Evolutionary conservation across 2,888 invertebrate genomes (phyloP).

Genomic region (Hydroisotoma schaefferi): DNA sequence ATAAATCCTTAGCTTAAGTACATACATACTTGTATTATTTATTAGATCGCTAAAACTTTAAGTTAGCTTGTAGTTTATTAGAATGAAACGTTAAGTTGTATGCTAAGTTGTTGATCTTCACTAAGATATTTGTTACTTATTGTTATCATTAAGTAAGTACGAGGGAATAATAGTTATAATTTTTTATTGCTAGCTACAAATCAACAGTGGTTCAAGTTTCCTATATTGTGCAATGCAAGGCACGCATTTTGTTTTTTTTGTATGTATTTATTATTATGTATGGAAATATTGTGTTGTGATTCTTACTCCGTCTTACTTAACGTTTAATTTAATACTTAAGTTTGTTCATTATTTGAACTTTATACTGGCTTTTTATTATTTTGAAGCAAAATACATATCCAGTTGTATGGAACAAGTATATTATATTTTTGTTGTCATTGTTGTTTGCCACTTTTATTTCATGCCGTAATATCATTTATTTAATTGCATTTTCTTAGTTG

Average conservation of each 20-base stretch:
- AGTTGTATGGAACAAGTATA: conserved; percentile 16
- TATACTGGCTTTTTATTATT: conserved; percentile 38
- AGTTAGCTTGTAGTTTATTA: not conserved
- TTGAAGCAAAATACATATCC: conserved; percentile 24
- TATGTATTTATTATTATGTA: conserved; percentile 40
- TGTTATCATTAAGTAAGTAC: not conserved
- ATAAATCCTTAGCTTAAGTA: not conserved
- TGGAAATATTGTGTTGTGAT: conserved; percentile 14
- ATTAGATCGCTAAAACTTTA: not conserved
- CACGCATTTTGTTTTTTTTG: conserved; percentile 28
- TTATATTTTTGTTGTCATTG: not conserved
- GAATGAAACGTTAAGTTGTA: conserved; percentile 6
- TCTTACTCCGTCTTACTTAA: conserved; percentile 19
- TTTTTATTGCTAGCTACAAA: conserved; percentile 31
- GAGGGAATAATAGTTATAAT: not conserved
- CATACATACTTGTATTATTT: no score
- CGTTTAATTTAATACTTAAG: conserved; percentile 26
- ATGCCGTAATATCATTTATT: not conserved
- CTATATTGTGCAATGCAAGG: conserved; percentile 43
- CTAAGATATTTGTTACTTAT: not conserved
- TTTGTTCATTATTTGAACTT: conserved; percentile 36
- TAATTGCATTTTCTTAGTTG: no score
- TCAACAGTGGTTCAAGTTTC: conserved; percentile 48
- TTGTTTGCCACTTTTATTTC: not conserved
- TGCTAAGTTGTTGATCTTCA: not conserved